Conservation (phyloP, 2,113 vertebrate genomes). For the Prolemur simus region DNA sequence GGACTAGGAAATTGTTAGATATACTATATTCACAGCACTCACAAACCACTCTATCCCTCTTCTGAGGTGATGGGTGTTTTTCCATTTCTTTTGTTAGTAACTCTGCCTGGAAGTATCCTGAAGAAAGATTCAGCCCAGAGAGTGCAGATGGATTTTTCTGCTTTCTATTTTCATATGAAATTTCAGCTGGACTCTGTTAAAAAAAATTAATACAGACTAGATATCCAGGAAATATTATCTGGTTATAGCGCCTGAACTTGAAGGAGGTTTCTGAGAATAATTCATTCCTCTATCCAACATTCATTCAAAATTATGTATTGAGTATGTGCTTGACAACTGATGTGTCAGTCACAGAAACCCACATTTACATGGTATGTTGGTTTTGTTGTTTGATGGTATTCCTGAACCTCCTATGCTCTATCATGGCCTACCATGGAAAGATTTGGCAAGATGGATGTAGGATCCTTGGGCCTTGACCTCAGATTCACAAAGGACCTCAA, state of each 20-base stretch:
- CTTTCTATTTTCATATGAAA: conserved; percentile 41
- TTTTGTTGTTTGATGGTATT: background rate
- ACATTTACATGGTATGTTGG: background rate
- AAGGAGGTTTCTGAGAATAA: conserved; percentile 63
- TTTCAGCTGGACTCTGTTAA: conserved; percentile 42
- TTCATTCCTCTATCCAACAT: conserved; percentile 7
- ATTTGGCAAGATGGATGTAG: background rate
- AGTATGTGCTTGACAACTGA: background rate
- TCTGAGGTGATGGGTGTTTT: background rate
- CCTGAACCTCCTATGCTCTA: background rate
- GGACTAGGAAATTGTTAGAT: background rate
- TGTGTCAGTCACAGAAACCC: conserved; percentile 23
- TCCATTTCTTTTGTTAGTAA: background rate
- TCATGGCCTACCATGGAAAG: background rate
- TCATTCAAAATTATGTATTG: conserved; percentile 35
- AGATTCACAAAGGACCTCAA: background rate
- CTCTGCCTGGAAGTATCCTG: background rate
- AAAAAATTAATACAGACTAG: conserved; percentile 47
- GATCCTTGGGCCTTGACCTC: background rate
- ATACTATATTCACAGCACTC: background rate
- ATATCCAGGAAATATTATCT: conserved; percentile 30
- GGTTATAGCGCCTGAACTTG: conserved; percentile 9
- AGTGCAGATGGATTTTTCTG: background rate
- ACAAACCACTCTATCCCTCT: background rate
- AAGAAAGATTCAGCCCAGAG: background rate